Base-by-base conservation (phyloP, 2,888 invertebrate genomes). In the Rhagonycha lutea region DNA sequence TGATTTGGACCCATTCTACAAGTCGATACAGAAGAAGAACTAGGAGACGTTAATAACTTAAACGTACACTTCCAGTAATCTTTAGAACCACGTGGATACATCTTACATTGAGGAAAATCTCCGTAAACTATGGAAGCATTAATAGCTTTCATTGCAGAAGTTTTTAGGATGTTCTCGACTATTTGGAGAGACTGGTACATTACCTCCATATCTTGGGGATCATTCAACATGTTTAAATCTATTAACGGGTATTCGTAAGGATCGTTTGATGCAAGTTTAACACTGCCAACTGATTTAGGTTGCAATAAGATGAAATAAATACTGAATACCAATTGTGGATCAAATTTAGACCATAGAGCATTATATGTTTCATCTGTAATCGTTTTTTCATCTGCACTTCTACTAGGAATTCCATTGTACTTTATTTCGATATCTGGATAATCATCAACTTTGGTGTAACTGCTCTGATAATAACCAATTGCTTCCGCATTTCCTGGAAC, bases 221-320 rank as follows among this genome's bases (percentile, higher is more conserved):
- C 90, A 0, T 90, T 90, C 73, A 92, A 93, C 73, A 92, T 92
- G 80, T 92, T 92, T 0, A 95, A 91, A 83, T 92, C 92, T 79
- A 96, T 93, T 73, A 93, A 86, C 0, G 96, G 96, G 69, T 90
- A 63, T 12, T 18, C 23, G 63, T 63, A 63, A 0, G 63, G 63
- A 63, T 63, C 23, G 9, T 23, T 63, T 8, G 23, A 23, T 12
- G 63, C 63, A 23, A 63, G 24, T 18, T n/a, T n/a, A n/a, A n/a
- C n/a, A n/a, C n/a, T n/a, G n/a, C n/a, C n/a, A n/a, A n/a, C n/a
- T n/a, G n/a, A 63, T 11, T 63, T 63, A 1, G 63, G 63, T 23
- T 63, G 18, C 14, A 63, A 63, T 32, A 32, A 12, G 0, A 4
- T 12, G 12, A 32, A 32, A 12, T 3, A 32, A 12, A 32, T 4